Evolutionary conservation across 2,888 invertebrate genomes (phyloP).

Genomic region (Phortica magna): DNA sequence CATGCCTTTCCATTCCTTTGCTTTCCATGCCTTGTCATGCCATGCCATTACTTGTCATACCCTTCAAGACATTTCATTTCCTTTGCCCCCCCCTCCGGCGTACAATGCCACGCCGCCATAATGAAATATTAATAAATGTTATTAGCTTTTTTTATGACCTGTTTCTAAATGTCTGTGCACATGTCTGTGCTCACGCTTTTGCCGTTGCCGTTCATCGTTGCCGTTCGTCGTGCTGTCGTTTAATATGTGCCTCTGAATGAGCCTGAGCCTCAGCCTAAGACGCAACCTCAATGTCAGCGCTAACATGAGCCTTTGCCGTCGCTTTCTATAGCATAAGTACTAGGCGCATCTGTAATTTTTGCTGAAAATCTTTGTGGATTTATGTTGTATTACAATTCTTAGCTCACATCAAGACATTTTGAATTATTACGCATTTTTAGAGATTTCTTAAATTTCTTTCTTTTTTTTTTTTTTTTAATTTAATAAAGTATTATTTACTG

Average conservation of each 20-base stretch:
- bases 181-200: background rate
- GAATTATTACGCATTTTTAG: background rate
- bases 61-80: background rate
- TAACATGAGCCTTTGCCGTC: too few species aligned
- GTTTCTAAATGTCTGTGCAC: background rate
- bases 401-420: too few species aligned
- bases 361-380: constrained; percentile 3
- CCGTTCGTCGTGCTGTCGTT: too few species aligned
- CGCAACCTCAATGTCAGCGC: too few species aligned
- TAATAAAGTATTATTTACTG: background rate
- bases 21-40: background rate
- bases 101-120: background rate
- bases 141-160: constrained; percentile 4
- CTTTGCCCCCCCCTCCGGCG: background rate
- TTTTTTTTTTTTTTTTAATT: background rate
- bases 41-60: background rate
- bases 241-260: too few species aligned
- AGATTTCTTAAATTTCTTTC: background rate
- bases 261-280: too few species aligned
- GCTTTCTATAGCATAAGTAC: background rate
- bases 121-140: constrained; percentile 23
- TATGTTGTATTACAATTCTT: background rate
- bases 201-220: too few species aligned
- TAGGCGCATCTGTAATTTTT: constrained; percentile 10
- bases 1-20: background rate